Base-by-base conservation (phyloP, 1,140 invertebrate genomes). In the Drosophila sp. region DNA sequence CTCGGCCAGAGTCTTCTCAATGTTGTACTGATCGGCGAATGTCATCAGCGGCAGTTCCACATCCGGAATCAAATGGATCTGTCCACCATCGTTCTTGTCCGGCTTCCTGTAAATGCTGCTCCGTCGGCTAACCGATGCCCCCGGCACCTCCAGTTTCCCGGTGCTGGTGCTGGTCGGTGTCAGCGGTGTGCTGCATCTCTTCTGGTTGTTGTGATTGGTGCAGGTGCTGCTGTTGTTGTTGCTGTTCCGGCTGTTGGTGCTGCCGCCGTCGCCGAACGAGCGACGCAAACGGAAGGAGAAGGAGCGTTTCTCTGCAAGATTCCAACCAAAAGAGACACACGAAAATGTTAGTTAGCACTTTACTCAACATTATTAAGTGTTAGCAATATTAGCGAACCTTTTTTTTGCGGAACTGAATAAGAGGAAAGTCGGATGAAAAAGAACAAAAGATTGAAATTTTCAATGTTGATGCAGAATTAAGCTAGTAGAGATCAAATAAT, bases 1-100 rank as follows among this genome's bases (percentile, higher is more conserved):
- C 78, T 95, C 95, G 7, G 94, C 94, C 3, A 96, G 87, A 0
- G 93, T 94, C 72, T 93, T 93, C 36, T 95, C 92, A 0, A 96
- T 92, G 50, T 95, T 94, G 89, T 96, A 96, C 74, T 95, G 94
- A 41, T 94, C 93, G 0, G 92, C 84, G 11, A 95, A 92, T 6
- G 94, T 93, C 61, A 95, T 75, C 36, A 94, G 91, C 7, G 93
- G 92, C 29, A 95, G 76, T 0, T 92, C 90, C n/a, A 94, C 91
- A 54, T 94, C 94, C 59, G 94, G 94, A 21, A 94, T 93, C 32
- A 91, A 90, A 84, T 94, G 94, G 83, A 70, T 87, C 25, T 91
- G 80, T 4, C 91, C 91, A 4, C 91, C 87, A 36, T 90, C 91
- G 27, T 80, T 84, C 59, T 84, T 91, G 14, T 90, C 89, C 16